Conservation (phyloP, 2,797 vertebrate genomes). For the Okamejei kenojei region DNA sequence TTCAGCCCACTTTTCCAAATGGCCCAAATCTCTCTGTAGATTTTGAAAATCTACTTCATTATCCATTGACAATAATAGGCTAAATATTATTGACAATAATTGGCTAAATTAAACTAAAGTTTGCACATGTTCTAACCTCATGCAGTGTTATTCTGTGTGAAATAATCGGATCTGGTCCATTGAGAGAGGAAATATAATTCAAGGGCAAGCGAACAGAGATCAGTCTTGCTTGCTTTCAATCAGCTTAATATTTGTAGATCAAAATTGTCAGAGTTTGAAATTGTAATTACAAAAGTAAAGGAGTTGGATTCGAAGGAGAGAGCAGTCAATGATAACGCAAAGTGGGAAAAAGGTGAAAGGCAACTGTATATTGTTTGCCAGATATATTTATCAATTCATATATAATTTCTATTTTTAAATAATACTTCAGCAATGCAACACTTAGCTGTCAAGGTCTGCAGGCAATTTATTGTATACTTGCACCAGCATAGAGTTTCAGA, state of each 20-base stretch:
- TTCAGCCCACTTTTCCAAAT: too few species aligned
- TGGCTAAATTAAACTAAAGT: too few species aligned
- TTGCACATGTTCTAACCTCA: not conserved
- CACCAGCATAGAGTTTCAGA: not conserved
- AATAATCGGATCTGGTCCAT: not conserved
- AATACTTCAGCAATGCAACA: not conserved
- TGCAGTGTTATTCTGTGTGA: not conserved
- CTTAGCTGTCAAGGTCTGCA: not conserved
- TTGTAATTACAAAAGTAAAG: not conserved
- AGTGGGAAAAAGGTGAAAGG: too few species aligned
- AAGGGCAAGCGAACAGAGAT: not conserved
- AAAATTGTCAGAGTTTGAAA: not conserved
- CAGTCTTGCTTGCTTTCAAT: not conserved
- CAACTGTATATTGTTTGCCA: not conserved
- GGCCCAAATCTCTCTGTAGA: too few species aligned
- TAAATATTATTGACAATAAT: too few species aligned
- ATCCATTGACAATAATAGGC: too few species aligned
- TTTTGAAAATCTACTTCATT: too few species aligned
- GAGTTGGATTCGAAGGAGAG: not conserved
- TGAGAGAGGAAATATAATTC: not conserved
- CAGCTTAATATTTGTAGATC: not conserved
- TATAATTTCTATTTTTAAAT: not conserved
- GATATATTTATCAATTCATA: not conserved
- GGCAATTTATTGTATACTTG: not conserved
- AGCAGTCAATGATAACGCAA: not conserved